Percentiles rank a stretch among this genome's conserved stretches.
Conservation (phyloP, 2,113 vertebrate genomes). For the Chrysochloris asiatica region DNA sequence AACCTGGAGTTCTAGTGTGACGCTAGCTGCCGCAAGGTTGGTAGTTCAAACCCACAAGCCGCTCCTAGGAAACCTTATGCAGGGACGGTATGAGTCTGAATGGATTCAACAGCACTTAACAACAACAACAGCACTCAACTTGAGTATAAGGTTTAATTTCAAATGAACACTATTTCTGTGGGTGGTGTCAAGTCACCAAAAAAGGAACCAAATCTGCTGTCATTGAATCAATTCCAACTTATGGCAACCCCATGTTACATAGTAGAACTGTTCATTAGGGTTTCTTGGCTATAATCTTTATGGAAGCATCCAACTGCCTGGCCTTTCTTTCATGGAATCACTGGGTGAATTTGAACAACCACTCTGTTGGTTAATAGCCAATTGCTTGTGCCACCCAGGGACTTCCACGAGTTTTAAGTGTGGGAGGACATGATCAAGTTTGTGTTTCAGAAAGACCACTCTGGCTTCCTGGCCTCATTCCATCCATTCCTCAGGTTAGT, state of each 20-base stretch:
- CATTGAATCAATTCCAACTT: background rate
- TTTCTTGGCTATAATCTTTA: background rate
- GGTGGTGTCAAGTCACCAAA: background rate
- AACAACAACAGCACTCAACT: no score
- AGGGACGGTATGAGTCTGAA: no score
- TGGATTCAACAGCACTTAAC: no score
- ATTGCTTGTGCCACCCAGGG: background rate
- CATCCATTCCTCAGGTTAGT: background rate
- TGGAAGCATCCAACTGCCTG: background rate
- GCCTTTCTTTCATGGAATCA: background rate
- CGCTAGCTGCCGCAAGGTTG: no score
- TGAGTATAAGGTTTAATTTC: background rate
- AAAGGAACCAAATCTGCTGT: background rate
- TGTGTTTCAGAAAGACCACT: background rate
- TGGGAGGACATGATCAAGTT: background rate
- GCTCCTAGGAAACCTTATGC: no score
- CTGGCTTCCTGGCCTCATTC: background rate
- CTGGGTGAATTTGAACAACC: background rate
- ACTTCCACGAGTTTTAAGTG: background rate
- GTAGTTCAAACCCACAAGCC: no score
- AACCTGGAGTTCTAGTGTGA: no score
- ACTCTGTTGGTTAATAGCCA: background rate
- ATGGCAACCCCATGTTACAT: no score
- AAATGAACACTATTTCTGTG: background rate
- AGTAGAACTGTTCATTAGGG: background rate